Evolutionary conservation across 2,113 vertebrate genomes (phyloP).

Genomic region (Stercorarius parasiticus): DNA sequence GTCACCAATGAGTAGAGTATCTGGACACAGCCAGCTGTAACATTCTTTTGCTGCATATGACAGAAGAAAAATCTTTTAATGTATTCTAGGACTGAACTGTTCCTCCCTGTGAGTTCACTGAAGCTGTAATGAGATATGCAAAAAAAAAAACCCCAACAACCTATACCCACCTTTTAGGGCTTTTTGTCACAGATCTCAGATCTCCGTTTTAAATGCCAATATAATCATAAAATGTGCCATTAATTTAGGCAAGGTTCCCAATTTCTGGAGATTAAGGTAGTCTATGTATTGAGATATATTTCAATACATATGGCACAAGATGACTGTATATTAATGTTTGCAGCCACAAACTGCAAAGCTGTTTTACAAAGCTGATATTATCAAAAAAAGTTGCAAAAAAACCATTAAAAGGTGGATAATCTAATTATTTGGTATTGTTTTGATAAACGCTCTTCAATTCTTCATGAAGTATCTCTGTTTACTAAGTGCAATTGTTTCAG

Average conservation of each 20-base stretch:
- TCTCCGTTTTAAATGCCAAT: not conserved
- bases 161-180: not conserved
- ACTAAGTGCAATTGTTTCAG: not conserved
- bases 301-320: not conserved
- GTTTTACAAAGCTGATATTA: not conserved
- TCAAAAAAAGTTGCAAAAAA: not conserved
- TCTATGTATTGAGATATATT: not conserved
- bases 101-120: not conserved
- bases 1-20: not conserved
- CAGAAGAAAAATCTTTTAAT: not conserved
- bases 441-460: not conserved
- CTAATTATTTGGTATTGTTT: not conserved
- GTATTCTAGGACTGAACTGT: not conserved
- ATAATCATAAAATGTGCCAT: not conserved
- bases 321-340: not conserved
- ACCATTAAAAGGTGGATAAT: not conserved
- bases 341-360: not conserved
- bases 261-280: not conserved
- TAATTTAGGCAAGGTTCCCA: not conserved
- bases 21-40: not conserved
- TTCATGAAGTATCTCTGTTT: not conserved
- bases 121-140: not conserved
- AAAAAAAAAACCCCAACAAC: not conserved
- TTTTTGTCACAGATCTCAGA: not conserved
- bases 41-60: not conserved